These are phyloP conservation scores for Podotricha telesiphe DNA, from an alignment of 2,888 invertebrate genomes.

Conservation along the genomic window DNA sequence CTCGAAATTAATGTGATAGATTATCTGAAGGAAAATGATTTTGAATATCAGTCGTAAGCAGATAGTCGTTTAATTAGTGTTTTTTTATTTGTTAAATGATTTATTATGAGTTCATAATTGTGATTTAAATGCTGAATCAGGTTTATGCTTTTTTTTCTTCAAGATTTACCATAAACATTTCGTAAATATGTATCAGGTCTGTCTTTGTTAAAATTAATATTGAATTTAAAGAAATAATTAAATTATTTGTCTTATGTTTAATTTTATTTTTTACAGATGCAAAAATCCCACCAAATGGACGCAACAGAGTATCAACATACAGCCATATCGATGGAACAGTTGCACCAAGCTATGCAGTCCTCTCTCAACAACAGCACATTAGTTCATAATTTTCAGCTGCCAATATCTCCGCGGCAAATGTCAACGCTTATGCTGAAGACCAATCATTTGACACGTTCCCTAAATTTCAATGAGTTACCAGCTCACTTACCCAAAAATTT, in stretches of 20 bases:
- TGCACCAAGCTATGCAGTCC: conserved; percentile 74
- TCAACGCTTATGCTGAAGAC: conserved; percentile 74
- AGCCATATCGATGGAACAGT: conserved; percentile 73
- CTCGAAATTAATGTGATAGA: conserved; percentile 1
- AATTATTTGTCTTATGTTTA: not conserved
- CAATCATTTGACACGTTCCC: conserved; percentile 63
- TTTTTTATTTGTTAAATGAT: not conserved
- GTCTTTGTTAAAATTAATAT: no score
- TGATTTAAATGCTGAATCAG: not conserved
- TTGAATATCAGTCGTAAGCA: not conserved
- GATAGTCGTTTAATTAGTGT: conserved; percentile 4
- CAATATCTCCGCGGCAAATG: conserved; percentile 73
- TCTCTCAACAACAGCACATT: conserved; percentile 60
- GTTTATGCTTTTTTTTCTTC: not conserved
- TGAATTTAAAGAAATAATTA: no score
- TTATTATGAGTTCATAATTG: not conserved
- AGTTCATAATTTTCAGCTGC: conserved; percentile 72
- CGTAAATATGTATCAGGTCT: no score
- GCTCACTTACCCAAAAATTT: conserved; percentile 62
- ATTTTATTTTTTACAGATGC: conserved; percentile 56
- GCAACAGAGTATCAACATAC: conserved; percentile 67
- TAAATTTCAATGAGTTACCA: conserved; percentile 70
- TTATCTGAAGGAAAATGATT: conserved; percentile 18
- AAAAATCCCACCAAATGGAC: conserved; percentile 71
- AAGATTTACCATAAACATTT: no score